Evolutionary conservation across 2,797 vertebrate genomes (phyloP), one percentile per base, ranked within the genome.

Genomic region (Siniperca obscura): DNA sequence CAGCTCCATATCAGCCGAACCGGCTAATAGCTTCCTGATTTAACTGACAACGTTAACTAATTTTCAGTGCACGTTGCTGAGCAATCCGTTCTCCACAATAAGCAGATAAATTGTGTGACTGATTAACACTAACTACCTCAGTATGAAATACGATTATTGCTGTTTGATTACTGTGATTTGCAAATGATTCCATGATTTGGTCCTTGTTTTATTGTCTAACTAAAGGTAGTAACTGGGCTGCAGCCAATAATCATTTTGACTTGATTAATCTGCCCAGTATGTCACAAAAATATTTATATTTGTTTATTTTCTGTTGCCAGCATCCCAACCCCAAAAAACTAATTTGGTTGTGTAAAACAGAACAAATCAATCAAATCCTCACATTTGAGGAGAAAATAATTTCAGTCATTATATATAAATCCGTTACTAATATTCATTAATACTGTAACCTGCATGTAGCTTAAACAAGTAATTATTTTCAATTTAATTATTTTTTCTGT

Each of bases 31-130:
- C 30, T 73, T 0, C 34, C 12, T 56, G 48, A 40, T 77, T 76
- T 5, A 36, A 19, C 56, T 82, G 53, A 70, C 8, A 84, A 76
- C 27, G 7, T 52, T 30, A 34, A 9, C 30, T 44, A 34, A 77
- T 77, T 2, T 13, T 62, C 3, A 56, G 21, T 36, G 9, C 16
- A 60, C 11, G 40, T 8, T 60, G 46, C 6, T 48, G 16, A 78
- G 27, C 19, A 40, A 16, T 60, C 5, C 4, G 2, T 14, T 30
- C 5, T 46, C 30, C 4, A 48, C 2, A 44, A 9, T 42, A n/a
- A n/a, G 19, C 22, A 55, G 5, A 17, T 38, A 6, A 27, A 6
- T 22, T 0, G 10, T 56, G 10, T 27, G 9, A 30, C 2, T 40
- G 30, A 30, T 61, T 17, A 72, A 44, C 50, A 42, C 5, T 46